Base-by-base conservation (phyloP, 2,888 invertebrate species). In the Drosophila mercatorum region DNA sequence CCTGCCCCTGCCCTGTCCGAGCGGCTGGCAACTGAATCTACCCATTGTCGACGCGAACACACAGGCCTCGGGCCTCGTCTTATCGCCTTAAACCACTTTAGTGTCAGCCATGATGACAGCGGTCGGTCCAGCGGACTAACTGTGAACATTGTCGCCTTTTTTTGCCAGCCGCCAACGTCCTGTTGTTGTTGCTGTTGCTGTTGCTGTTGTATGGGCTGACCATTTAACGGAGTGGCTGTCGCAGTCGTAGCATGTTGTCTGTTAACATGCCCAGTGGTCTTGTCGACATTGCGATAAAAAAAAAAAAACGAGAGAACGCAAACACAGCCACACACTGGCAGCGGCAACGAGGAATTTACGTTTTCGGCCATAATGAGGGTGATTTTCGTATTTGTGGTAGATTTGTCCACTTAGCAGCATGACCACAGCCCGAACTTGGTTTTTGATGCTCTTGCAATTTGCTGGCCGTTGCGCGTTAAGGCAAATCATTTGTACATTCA, bases 31-130 rank as follows among this genome's bases (percentile, higher is more conserved):
- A 26, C 49, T 49, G 36, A 40, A 40, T 31, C 49, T 11, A 43
- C 40, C 22, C 78, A 64, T 38, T 61, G 47, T 59, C 61, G 31
- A 51, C 44, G 51, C 53, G 41, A 14, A 64, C 57, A 49, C 49
- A 68, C 49, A 66, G 67, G 51, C 80, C 78, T 75, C 78, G 64
- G 89, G 80, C 81, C 17, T 17, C 17, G 73, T 82, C 88, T 91
- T 90, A 91, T 89, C 87, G 91, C 91, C 91, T 82, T 89, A 89
- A 91, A 91, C 90, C 92, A 91, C 91, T 91, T 91, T 90, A 81
- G 90, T 91, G 91, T 90, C 91, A 91, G 90, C 82, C 86, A 71
- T 81, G 91, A 81, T 91, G 91, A 91, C 91, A 91, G 90, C 92
- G 91, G 91, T 91, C 88, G 75, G 59, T 66, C 69, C 68, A n/a